These are phyloP conservation scores for Rhinogobius similis DNA, from an alignment of 2,113 vertebrate species.

Conservation along the genomic window DNA sequence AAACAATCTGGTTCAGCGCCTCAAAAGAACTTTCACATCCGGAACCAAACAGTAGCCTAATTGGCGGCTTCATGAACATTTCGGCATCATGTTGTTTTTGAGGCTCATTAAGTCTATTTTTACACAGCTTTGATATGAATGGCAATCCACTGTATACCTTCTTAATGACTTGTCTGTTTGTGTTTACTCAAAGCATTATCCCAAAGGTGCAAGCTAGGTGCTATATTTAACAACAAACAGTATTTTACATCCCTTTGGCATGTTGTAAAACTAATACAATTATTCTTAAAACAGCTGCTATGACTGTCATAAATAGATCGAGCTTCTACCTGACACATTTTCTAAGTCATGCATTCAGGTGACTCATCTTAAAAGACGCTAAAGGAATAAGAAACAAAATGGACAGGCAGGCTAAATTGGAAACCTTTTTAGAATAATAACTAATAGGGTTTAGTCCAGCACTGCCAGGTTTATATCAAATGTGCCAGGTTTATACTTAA, in stretches of 20 bases:
- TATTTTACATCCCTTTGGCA: not conserved
- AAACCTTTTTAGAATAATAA: too few species aligned
- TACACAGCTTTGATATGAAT: slow-evolving; percentile 6
- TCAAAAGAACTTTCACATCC: not conserved
- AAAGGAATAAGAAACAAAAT: too few species aligned
- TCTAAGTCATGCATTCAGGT: too few species aligned
- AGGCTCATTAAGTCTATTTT: slow-evolving; percentile 7
- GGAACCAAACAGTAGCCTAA: not conserved
- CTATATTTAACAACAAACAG: slow-evolving; percentile 5
- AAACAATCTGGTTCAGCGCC: not conserved
- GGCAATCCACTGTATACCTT: slow-evolving; percentile 3
- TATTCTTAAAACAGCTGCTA: not conserved
- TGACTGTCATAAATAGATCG: not conserved
- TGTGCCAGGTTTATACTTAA: too few species aligned
- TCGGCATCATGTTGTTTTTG: not conserved
- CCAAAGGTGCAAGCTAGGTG: not conserved
- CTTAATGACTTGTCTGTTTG: slow-evolving; percentile 3
- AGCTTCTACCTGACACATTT: too few species aligned
- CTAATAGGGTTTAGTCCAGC: too few species aligned
- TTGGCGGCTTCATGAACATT: not conserved
- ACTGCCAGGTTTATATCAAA: too few species aligned
- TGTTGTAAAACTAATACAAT: not conserved
- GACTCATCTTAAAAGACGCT: too few species aligned
- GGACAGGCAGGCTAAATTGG: too few species aligned
- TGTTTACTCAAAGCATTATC: slow-evolving; percentile 5